phyloP scores from a whole-genome alignment of 92 coral and sea anemone species.

The Zoanthus sansibaricus region DNA sequence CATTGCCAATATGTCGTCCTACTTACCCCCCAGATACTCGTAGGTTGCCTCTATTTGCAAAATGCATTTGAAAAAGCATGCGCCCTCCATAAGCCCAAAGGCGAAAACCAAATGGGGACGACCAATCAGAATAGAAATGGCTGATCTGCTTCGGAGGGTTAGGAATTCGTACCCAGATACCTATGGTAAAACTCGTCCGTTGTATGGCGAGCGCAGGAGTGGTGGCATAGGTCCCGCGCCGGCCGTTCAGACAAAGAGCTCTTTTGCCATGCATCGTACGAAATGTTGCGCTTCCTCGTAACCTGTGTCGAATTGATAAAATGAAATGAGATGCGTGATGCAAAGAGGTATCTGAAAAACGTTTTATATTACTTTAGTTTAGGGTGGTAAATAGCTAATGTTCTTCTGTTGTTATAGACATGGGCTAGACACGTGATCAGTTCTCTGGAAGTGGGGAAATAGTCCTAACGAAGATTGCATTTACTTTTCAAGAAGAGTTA shows the following conservation, averaged over 20 bases:
- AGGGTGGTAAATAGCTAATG: too few relatives aligned
- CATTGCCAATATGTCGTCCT: background rate
- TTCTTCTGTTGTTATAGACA: too few relatives aligned
- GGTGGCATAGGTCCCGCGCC: constrained; percentile 31
- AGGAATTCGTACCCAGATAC: constrained; percentile 27
- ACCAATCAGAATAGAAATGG: constrained; percentile 39
- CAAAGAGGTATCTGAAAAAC: too few relatives aligned
- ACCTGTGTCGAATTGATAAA: background rate
- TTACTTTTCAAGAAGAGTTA: too few relatives aligned
- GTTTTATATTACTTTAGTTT: too few relatives aligned
- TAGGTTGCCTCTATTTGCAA: background rate
- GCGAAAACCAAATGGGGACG: constrained; percentile 27
- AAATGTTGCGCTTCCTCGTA: constrained; percentile 6
- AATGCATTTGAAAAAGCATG: constrained; percentile 26
- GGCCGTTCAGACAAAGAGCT: constrained; percentile 27
- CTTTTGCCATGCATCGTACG: constrained; percentile 22
- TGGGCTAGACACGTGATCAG: too few relatives aligned
- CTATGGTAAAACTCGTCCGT: constrained; percentile 26
- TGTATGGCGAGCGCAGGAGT: constrained; percentile 32
- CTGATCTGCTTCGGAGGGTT: constrained; percentile 25
- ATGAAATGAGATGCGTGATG: too few relatives aligned
- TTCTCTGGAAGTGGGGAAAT: too few relatives aligned
- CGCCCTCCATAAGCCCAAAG: constrained; percentile 31
- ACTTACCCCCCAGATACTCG: constrained; percentile 41
- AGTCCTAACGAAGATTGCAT: too few relatives aligned